A percentile compares a stretch with the other conserved stretches of the same genome.
Conservation (phyloP, 2,113 vertebrate species). For the Muscicapa adusta region DNA sequence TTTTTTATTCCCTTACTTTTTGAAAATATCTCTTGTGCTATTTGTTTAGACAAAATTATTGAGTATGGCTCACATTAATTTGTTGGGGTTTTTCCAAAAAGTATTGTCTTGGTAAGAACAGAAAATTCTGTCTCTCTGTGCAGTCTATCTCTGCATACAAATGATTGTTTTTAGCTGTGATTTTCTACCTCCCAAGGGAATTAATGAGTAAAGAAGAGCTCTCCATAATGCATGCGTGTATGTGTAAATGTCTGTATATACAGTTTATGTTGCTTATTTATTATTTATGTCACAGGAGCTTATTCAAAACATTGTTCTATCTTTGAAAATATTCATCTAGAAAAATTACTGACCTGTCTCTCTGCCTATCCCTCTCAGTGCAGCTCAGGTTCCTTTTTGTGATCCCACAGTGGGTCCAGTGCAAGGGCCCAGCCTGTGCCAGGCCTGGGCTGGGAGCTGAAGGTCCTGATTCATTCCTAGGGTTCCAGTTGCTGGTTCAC, state of each 20-base stretch:
- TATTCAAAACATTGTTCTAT: neutral
- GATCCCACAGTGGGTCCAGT: neutral
- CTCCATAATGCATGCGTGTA: neutral
- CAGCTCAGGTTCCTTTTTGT: neutral
- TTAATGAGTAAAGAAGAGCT: neutral
- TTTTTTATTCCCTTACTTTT: neutral
- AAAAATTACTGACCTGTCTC: neutral
- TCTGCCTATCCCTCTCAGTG: neutral
- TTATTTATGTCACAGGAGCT: neutral
- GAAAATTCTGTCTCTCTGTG: neutral
- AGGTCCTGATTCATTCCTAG: neutral
- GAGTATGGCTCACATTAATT: neutral
- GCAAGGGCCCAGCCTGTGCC: neutral
- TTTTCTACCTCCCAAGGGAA: neutral
- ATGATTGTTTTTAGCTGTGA: neutral
- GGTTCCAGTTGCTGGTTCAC: neutral
- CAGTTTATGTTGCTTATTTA: neutral
- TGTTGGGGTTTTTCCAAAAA: neutral
- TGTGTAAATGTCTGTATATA: neutral
- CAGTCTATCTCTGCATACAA: neutral
- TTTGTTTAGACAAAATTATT: neutral
- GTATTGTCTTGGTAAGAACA: neutral
- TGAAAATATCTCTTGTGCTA: neutral
- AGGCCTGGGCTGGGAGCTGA: neutral
- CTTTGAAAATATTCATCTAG: neutral